Percentiles rank a stretch among this genome's conserved stretches.
These are phyloP conservation scores for Lutjanus campechanus DNA, from an alignment of 2,797 vertebrate genomes.

Conservation along the genomic window DNA sequence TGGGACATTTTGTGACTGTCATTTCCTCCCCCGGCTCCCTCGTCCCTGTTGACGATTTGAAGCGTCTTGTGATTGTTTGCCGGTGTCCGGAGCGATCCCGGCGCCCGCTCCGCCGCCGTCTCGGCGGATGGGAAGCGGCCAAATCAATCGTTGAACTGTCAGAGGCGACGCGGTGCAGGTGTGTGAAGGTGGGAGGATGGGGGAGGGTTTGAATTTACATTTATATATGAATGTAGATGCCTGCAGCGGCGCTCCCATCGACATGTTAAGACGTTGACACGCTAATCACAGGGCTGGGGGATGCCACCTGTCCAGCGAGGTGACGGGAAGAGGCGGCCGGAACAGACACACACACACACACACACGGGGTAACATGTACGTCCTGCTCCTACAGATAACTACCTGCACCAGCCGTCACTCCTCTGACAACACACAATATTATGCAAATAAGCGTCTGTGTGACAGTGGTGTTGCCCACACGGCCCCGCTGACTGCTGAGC, in stretches of 20 bases:
- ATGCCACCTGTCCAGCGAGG: slow-evolving; percentile 82
- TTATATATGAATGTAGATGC: slow-evolving; percentile 86
- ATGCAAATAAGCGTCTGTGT: slow-evolving; percentile 82
- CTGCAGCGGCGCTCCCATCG: slow-evolving; percentile 65
- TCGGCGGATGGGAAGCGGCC: slow-evolving; percentile 58
- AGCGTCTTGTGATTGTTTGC: slow-evolving; percentile 66
- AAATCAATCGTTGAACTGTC: slow-evolving; percentile 86
- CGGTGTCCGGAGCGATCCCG: slow-evolving; percentile 66
- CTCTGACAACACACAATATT: slow-evolving; percentile 86
- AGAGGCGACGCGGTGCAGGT: slow-evolving; percentile 60
- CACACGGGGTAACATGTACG: slow-evolving; percentile 46
- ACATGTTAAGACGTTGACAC: slow-evolving; percentile 87
- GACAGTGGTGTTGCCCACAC: slow-evolving; percentile 59
- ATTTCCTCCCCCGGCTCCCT: slow-evolving; percentile 39
- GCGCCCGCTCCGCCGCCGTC: slow-evolving; percentile 58
- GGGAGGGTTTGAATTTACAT: slow-evolving; percentile 75
- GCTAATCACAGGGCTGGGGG: slow-evolving; percentile 86
- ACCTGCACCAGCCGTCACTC: slow-evolving; percentile 78
- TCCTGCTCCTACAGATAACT: slow-evolving; percentile 77
- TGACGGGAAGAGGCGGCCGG: slow-evolving; percentile 72
- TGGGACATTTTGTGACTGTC: slow-evolving; percentile 69
- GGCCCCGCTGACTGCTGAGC: slow-evolving; percentile 66
- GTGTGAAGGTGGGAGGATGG: slow-evolving; percentile 41
- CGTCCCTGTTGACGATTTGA: slow-evolving; percentile 52
- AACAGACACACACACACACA: slow-evolving; percentile 43